Evolutionary conservation across 92 coral and sea anemone genomes (phyloP), one percentile per base, ranked within the genome.

Genomic region (Plumapathes pennacea): DNA sequence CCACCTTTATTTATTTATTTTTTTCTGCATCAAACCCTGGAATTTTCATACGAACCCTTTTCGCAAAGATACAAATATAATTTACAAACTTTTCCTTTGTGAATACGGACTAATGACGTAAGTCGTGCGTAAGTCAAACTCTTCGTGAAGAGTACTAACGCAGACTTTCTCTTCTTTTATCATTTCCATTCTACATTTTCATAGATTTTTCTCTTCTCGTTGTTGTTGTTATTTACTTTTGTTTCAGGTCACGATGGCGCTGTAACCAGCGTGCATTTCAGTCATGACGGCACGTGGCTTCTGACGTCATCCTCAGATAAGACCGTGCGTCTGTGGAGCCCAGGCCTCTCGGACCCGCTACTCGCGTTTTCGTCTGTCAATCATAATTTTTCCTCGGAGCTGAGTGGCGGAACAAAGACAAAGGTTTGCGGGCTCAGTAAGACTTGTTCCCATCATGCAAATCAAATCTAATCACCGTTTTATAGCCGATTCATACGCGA

Each of bases 231-330:
- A n/a, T n/a, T n/a, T n/a, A n/a, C n/a, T 39, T 10, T 26, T 18
- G 34, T 36, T 11, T 0, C 45, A 91, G 97, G 97, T 47, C 97
- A 91, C 45, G 84, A 92, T 46, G 98, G 96, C 23, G 62, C 94
- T 14, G 89, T 92, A n/a, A 89, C 88, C 57, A 68, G 62, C 47
- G 91, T 83, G 10, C 69, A 71, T 21, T 92, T 92, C 51, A 88
- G 89, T 40, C 84, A 84, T 29, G 85, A 88, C 75, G 74, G 79
- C 43, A 67, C 71, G 53, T 88, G 82, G 84, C 83, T 92, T 14
- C 69, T 92, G 63, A 84, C 98, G 12, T 84, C 92, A 47, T 92
- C 96, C 19, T 54, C 69, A 58, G 98, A 92, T 58, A 76, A 72
- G 61, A 88, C 96, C 4, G 98, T 86, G 24, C 62, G 89, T 42